Percentiles rank a stretch among this genome's conserved stretches.
Conservation (phyloP, 2,888 invertebrate genomes). For the Stenolophus ochropezus region DNA sequence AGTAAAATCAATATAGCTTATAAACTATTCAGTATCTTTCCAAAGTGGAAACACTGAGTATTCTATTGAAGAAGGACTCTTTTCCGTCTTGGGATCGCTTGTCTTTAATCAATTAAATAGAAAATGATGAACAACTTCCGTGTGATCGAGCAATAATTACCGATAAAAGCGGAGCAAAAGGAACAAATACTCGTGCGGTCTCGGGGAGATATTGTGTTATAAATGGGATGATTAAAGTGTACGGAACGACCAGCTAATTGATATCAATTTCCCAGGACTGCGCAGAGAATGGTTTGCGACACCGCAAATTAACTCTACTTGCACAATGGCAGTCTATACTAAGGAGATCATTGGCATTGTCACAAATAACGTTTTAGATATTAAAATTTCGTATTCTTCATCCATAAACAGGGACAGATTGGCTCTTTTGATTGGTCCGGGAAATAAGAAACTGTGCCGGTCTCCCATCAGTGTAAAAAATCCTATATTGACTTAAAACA, state of each 20-base stretch:
- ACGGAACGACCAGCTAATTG: conserved; percentile 21
- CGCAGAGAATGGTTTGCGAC: background rate
- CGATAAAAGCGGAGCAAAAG: background rate
- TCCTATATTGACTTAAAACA: too few species aligned
- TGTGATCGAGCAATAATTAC: conserved; percentile 1
- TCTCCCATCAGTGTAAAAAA: too few species aligned
- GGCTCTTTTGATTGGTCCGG: too few species aligned
- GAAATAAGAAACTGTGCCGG: too few species aligned
- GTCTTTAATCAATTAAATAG: background rate
- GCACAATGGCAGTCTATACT: background rate
- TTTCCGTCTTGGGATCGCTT: too few species aligned
- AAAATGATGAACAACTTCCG: conserved; percentile 4
- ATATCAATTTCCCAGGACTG: conserved; percentile 27
- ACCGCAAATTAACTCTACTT: conserved; percentile 9
- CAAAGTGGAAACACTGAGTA: background rate
- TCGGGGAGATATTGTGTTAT: conserved; percentile 4
- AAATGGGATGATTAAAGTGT: conserved; percentile 23
- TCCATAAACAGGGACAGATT: too few species aligned
- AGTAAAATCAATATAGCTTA: background rate
- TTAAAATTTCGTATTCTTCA: too few species aligned
- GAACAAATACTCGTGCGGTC: background rate
- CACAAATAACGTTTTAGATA: too few species aligned
- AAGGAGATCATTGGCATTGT: background rate
- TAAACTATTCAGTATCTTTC: background rate
- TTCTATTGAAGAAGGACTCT: too few species aligned